phyloP scores from a whole-genome alignment of 1,140 invertebrate species.

The Neocloeon triangulifer region DNA sequence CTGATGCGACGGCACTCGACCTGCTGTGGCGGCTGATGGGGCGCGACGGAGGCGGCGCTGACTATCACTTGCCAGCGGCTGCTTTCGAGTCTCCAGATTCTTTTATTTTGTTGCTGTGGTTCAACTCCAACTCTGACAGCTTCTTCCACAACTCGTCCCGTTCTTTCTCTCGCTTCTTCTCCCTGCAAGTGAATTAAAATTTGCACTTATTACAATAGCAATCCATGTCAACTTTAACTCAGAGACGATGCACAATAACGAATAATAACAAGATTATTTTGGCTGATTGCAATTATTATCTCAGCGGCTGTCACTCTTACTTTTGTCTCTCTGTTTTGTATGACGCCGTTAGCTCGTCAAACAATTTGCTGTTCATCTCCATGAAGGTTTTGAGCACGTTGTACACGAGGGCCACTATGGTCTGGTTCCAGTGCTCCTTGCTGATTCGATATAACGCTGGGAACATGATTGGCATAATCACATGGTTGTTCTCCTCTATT shows the following conservation, averaged over 20 bases:
- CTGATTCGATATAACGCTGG: slow-evolving; percentile 93
- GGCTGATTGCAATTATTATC: background rate
- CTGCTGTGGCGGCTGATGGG: no score
- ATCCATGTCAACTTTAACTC: background rate
- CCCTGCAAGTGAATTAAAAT: slow-evolving; percentile 30
- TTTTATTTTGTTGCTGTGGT: slow-evolving; percentile 12
- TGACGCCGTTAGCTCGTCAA: slow-evolving; percentile 93
- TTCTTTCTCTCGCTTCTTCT: slow-evolving; percentile 85
- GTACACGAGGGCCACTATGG: slow-evolving; percentile 96
- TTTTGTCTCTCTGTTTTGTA: slow-evolving; percentile 96
- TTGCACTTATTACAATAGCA: background rate
- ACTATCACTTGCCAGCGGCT: no score
- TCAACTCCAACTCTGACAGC: slow-evolving; percentile 60
- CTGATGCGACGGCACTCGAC: no score
- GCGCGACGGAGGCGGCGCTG: no score
- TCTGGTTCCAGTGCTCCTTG: slow-evolving; percentile 99
- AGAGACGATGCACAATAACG: no score
- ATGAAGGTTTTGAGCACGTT: slow-evolving; percentile 99
- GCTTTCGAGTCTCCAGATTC: no score
- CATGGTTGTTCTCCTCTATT: slow-evolving; percentile 79
- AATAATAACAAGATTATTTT: background rate
- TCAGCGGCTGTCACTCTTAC: no score
- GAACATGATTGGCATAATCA: slow-evolving; percentile 87
- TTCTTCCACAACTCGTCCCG: slow-evolving; percentile 86
- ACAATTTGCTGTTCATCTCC: slow-evolving; percentile 99